phyloP scores from a whole-genome alignment of 2,888 invertebrate species.

The Andrena bicolor region DNA sequence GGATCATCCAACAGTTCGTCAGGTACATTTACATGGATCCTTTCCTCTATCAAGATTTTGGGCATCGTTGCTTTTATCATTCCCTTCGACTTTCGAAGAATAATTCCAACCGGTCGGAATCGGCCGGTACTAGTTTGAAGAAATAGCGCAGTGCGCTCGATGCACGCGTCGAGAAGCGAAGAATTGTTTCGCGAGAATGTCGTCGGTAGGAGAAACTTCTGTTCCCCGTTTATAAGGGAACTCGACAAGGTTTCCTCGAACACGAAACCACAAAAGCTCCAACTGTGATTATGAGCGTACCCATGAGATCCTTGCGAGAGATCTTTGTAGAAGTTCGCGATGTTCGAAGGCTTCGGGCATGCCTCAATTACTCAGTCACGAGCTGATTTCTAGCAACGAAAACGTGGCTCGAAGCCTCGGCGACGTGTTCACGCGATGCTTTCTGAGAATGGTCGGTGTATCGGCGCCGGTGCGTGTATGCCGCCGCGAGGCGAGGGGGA shows the following conservation, averaged over 20 bases:
- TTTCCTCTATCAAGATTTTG: not conserved
- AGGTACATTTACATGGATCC: not conserved
- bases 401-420: not conserved
- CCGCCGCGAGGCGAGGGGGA: not conserved
- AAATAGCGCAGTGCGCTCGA: not conserved
- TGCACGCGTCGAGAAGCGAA: not conserved
- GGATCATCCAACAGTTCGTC: not conserved
- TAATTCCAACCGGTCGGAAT: no score
- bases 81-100: no score
- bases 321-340: not conserved
- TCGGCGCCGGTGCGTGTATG: not conserved
- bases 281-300: slow-evolving; percentile 17
- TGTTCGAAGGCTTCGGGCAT: slow-evolving; percentile 40
- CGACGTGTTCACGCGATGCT: slow-evolving; percentile 2
- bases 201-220: not conserved
- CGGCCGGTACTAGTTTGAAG: no score
- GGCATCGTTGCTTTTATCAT: no score
- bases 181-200: not conserved
- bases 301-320: slow-evolving; percentile 13
- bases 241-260: slow-evolving; percentile 6
- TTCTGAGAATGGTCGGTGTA: slow-evolving; percentile 8
- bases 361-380: slow-evolving; percentile 3
- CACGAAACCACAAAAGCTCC: slow-evolving; percentile 41
- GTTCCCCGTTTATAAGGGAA: slow-evolving; percentile 2
- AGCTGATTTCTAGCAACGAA: not conserved